Base-by-base conservation (phyloP, 2,797 vertebrate species). In the Leptatherina wallacei region DNA sequence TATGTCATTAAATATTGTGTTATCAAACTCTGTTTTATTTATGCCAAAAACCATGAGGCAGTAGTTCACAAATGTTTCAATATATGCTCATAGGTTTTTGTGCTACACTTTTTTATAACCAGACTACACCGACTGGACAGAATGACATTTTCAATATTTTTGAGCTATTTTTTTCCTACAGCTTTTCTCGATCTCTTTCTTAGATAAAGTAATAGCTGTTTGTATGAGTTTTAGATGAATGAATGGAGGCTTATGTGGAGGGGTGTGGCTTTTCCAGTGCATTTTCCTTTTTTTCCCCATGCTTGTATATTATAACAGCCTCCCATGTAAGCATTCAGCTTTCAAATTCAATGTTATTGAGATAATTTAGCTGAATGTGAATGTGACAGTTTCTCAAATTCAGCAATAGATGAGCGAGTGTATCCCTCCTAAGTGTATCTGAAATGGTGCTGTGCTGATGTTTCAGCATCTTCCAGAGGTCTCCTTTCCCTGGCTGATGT, bases 381-480 rank as follows among this genome's bases (percentile, higher is more conserved):
- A 14, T 55, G 22, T 85, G 75, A 65, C 62, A 61, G 52, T 76
- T 80, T 73, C 57, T 66, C 47, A 33, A 75, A 83, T 77, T 73
- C 66, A 75, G 29, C 71, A 40, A 70, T 70, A 67, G 75, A 80
- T 84, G 83, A 84, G 72, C 71, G 73, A 75, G 61, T 79, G 71
- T 73, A 80, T 80, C 52, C 77, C 62, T 82, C 75, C 62, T 68
- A 27, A 75, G 65, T 80, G 73, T 81, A 84, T 81, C 76, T 85
- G 75, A 87, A 90, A 85, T 89, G 88, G 80, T 90, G 87, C 83
- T 83, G 55, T 75, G 87, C 87, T 90, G 90, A 90, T 92, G 89
- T 90, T 92, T 91, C 82, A 85, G 87, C 83, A 77, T 89, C 85
- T 89, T 82, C 85, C 84, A 73, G 86, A 87, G 87, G 87, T 89